A percentile compares a stretch with the other conserved stretches of the same genome.
Conservation (phyloP, 2,113 vertebrate genomes). For the Forbesichthys agassizii region DNA sequence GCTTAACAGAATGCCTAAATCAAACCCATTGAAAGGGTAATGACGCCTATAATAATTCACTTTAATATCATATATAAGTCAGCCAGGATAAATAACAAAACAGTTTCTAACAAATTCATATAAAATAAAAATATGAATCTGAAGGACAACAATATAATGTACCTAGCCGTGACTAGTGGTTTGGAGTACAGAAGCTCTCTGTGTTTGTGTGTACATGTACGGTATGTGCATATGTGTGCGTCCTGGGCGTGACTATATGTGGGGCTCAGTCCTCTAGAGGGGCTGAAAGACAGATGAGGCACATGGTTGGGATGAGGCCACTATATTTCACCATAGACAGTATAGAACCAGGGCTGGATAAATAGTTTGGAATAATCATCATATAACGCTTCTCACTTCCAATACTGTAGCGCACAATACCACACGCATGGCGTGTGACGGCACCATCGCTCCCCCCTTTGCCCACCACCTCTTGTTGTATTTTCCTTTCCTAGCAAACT, state of each 20-base stretch:
- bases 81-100: not conserved
- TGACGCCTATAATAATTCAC: not conserved
- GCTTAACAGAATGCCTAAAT: no score
- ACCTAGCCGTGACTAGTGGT: not conserved
- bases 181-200: not conserved
- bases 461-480: not conserved
- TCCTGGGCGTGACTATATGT: slow-evolving; percentile 54
- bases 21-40: not conserved
- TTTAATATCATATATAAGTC: not conserved
- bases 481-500: slow-evolving; percentile 19
- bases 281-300: slow-evolving; percentile 70
- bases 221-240: not conserved
- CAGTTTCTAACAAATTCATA: not conserved
- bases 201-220: not conserved
- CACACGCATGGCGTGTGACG: slow-evolving; percentile 43
- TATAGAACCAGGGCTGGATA: slow-evolving; percentile 67
- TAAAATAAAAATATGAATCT: not conserved
- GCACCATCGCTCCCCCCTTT: slow-evolving; percentile 24
- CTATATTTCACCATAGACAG: slow-evolving; percentile 73
- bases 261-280: slow-evolving; percentile 66
- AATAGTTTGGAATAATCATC: slow-evolving; percentile 69
- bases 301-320: slow-evolving; percentile 46
- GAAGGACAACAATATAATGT: not conserved
- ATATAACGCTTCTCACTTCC: slow-evolving; percentile 26
- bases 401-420: slow-evolving; percentile 28